Conservation (phyloP, 2,888 invertebrate species). For the Marasmarcha lunaedactyla region DNA sequence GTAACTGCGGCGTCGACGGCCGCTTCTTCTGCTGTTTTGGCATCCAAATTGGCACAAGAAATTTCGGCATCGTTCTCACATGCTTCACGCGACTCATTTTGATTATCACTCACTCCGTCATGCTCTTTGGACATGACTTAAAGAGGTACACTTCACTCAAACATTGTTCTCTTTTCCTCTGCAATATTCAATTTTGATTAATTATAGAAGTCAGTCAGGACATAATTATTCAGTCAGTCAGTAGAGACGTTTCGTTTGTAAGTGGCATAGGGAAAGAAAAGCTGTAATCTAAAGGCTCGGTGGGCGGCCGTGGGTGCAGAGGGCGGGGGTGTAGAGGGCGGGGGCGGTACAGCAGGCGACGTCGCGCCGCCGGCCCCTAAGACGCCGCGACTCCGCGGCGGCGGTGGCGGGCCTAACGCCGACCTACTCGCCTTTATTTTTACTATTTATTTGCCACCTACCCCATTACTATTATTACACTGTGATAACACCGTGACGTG, state of each 20-base stretch:
- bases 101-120: slow-evolving; percentile 28
- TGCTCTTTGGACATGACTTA: slow-evolving; percentile 57
- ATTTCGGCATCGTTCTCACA: slow-evolving; percentile 9
- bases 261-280: slow-evolving; percentile 18
- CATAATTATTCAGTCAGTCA: not conserved
- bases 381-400: slow-evolving; percentile 36
- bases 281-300: not conserved
- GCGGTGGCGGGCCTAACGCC: not conserved
- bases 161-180: slow-evolving; percentile 16
- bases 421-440: slow-evolving; percentile 10
- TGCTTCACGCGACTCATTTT: slow-evolving; percentile 18
- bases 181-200: no score
- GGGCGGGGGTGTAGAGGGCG: slow-evolving; percentile 20
- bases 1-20: not conserved
- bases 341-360: slow-evolving; percentile 33
- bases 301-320: slow-evolving; percentile 3
- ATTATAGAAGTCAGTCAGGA: no score
- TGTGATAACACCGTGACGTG: no score
- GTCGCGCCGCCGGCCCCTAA: slow-evolving; percentile 63
- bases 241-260: slow-evolving; percentile 7
- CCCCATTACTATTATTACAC: no score
- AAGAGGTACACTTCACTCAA: slow-evolving; percentile 15
- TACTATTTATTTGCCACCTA: slow-evolving; percentile 21
- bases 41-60: slow-evolving; percentile 36
- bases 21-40: slow-evolving; percentile 18